Evolutionary conservation across 2,797 vertebrate species (phyloP), one percentile per base, ranked within the genome.

Genomic region (Gallirallus australis): DNA sequence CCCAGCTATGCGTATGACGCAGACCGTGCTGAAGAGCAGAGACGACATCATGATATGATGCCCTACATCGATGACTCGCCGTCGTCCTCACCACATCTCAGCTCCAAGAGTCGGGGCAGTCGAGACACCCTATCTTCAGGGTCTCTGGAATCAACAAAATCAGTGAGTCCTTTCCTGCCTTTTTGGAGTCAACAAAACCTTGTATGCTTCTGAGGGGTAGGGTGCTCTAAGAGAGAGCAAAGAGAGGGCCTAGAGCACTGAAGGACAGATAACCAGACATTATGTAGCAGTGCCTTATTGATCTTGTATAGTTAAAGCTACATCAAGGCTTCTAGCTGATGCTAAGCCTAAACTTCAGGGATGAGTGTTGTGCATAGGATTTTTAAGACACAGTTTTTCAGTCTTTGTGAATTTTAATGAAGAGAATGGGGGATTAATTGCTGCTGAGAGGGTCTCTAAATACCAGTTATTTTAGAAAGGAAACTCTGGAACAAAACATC

Each of bases 31-130:
- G 99, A 99, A 54, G 99, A 99, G 68, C 98, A 98, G 96, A 97
- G 97, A 82, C 94, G 97, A 65, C 98, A 98, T 76, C 99, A 99
- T 83, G 99, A 99, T n/a, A 97, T 98, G 77, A 98, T 99, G 84
- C 98, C 98, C 82, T 99, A 98, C 95, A 97, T 98, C 11, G 99
- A 99, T 5, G 98, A 99, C 76, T 99, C 99, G 0, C 99, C 98
- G 0, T 98, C 98, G 27, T 99, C 98, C 42, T 99, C 99, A 0
- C 99, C 99, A 0, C 98, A 98, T 31, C 98, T 99, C 57, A 97
- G 98, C 88, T 98, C 98, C 84, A 99, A 99, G 97, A 98, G 98
- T 94, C 98, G 98, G 60, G 98, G 97, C 96, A 98, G 98, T 97
- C 98, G 98, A 23, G 98, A 99, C 60, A 98, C 98, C 0, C 97